phyloP scores from a whole-genome alignment of 2,113 vertebrate genomes.

The Orycteropus afer region DNA sequence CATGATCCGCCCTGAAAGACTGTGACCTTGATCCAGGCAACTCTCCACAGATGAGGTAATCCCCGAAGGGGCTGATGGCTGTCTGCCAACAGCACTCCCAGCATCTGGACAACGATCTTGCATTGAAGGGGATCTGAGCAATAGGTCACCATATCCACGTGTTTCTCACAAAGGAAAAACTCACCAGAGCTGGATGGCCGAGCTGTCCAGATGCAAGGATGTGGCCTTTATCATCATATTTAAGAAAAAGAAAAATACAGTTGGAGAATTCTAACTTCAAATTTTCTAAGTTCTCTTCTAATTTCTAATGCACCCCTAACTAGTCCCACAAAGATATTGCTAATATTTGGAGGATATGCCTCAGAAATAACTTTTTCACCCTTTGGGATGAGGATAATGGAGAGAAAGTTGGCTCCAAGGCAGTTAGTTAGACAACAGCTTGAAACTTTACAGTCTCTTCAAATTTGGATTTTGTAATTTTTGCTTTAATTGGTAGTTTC shows the following conservation, averaged over 20 bases:
- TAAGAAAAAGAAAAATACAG: not conserved
- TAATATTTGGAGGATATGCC: slow-evolving; percentile 12
- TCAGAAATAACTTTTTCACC: slow-evolving; percentile 43
- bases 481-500: not conserved
- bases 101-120: not conserved
- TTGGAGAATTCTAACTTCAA: slow-evolving; percentile 42
- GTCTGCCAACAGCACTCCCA: not conserved
- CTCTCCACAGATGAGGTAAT: not conserved
- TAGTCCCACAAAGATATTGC: not conserved
- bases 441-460: slow-evolving; percentile 14
- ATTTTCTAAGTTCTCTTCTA: slow-evolving; percentile 25
- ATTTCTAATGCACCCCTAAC: slow-evolving; percentile 22
- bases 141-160: not conserved
- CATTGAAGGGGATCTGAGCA: not conserved
- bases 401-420: not conserved
- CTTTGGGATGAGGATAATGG: not conserved
- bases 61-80: not conserved
- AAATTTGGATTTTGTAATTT: slow-evolving; percentile 25
- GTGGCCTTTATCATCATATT: not conserved
- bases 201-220: not conserved
- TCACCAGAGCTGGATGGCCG: not conserved
- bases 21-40: not conserved
- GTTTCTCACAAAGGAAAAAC: slow-evolving; percentile 1
- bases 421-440: not conserved
- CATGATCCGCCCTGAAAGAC: not conserved